Evolutionary conservation across 2,113 vertebrate species (phyloP).

Genomic region (Gnathonemus longibarbis): DNA sequence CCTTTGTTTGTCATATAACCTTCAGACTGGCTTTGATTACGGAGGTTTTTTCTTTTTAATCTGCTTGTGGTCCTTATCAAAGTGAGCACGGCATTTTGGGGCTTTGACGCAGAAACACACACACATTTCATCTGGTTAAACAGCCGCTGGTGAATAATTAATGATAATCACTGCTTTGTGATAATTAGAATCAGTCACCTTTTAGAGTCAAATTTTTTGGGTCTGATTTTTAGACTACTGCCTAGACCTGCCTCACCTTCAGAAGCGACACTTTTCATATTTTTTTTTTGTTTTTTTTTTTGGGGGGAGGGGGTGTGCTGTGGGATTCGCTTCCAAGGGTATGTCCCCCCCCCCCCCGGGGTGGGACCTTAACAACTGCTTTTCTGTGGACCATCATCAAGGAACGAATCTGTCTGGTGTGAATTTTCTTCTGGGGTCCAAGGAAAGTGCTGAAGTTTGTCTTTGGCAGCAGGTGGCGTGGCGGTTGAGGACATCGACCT

Average conservation of each 20-base stretch:
- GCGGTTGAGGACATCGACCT: not conserved
- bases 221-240: not conserved
- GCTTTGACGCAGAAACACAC: not conserved
- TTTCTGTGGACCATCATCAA: not conserved
- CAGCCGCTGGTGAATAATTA: not conserved
- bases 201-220: not conserved
- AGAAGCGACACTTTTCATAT: no score
- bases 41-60: not conserved
- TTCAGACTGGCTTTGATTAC: not conserved
- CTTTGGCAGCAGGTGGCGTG: not conserved
- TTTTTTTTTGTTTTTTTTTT: no score
- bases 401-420: not conserved
- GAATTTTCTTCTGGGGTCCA: not conserved
- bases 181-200: slow-evolving; percentile 7
- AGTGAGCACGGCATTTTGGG: not conserved
- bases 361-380: not conserved
- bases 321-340: not conserved
- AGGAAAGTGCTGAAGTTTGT: not conserved
- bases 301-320: not conserved
- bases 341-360: not conserved
- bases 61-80: not conserved
- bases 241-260: not conserved
- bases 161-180: not conserved
- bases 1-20: not conserved
- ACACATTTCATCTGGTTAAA: not conserved